Conservation (phyloP, 35 echinoderm and acorn worm genomes). For the Hemicentrotus pulcherrimus region DNA sequence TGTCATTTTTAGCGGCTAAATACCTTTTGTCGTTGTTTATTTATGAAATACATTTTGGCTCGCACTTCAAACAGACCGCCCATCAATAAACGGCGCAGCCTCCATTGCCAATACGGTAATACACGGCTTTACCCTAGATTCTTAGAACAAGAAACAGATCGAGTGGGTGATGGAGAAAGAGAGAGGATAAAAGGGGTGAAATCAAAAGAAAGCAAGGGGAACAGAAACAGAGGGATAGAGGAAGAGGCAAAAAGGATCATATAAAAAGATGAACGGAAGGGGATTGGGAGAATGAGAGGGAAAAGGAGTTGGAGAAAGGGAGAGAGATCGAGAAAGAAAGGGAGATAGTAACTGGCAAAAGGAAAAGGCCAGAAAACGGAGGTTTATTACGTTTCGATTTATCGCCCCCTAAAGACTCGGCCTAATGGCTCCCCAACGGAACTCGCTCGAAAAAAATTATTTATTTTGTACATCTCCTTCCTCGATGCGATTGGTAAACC, state of each 20-base stretch:
- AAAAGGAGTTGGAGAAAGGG: background rate
- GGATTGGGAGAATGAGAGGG: background rate
- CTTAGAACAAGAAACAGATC: background rate
- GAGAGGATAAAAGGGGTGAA: background rate
- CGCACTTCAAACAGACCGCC: slow-evolving; percentile 46
- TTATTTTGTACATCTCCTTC: slow-evolving; percentile 23
- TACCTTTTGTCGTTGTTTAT: slow-evolving; percentile 54
- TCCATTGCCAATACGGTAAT: background rate
- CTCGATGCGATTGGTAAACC: background rate
- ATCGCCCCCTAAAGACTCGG: background rate
- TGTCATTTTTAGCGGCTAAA: slow-evolving; percentile 48
- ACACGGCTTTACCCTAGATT: background rate
- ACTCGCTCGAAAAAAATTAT: slow-evolving; percentile 23
- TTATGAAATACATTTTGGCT: slow-evolving; percentile 51
- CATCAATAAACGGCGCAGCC: slow-evolving; percentile 1
- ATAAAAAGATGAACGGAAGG: background rate
- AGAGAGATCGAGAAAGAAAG: background rate
- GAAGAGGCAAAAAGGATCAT: background rate
- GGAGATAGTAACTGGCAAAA: background rate
- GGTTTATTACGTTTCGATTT: slow-evolving; percentile 46
- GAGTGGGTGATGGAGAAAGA: background rate
- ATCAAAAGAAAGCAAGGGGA: no score
- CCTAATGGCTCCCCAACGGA: slow-evolving; percentile 26
- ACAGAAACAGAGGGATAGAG: background rate
- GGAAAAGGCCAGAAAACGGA: background rate